Conservation (phyloP, 2,797 vertebrate genomes). For the Anguilla anguilla region DNA sequence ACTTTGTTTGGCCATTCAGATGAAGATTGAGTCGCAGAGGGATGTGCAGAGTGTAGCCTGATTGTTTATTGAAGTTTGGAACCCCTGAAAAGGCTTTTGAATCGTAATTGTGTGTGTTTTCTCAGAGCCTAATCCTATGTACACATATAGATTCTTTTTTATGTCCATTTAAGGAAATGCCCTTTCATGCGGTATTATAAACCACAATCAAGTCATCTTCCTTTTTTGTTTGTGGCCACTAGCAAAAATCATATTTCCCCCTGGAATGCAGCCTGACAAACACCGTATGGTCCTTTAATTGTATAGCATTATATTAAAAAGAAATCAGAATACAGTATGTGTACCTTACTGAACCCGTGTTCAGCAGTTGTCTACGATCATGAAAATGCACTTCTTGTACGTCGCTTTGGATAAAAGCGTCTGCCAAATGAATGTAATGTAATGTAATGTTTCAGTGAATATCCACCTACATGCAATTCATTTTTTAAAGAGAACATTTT, state of each 20-base stretch:
- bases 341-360: too few relatives aligned
- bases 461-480: neutral
- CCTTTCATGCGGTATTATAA: neutral
- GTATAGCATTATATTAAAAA: neutral
- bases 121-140: neutral
- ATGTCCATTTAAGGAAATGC: neutral
- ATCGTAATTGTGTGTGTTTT: neutral
- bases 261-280: neutral
- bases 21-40: conserved; percentile 59
- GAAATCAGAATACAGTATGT: neutral
- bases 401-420: too few relatives aligned
- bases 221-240: conserved; percentile 4
- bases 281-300: neutral
- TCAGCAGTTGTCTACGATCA: too few relatives aligned
- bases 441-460: neutral
- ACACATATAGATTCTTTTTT: neutral
- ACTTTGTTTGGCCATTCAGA: conserved; percentile 58
- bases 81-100: neutral
- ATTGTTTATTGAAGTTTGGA: neutral
- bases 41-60: conserved; percentile 31
- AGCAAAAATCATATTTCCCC: neutral
- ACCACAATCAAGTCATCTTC: neutral
- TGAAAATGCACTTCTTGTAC: too few relatives aligned
- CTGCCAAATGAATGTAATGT: too few relatives aligned
- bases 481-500: neutral